These are phyloP conservation scores for Gallinago undulata DNA, from an alignment of 2,113 vertebrate species.

Conservation along the genomic window DNA sequence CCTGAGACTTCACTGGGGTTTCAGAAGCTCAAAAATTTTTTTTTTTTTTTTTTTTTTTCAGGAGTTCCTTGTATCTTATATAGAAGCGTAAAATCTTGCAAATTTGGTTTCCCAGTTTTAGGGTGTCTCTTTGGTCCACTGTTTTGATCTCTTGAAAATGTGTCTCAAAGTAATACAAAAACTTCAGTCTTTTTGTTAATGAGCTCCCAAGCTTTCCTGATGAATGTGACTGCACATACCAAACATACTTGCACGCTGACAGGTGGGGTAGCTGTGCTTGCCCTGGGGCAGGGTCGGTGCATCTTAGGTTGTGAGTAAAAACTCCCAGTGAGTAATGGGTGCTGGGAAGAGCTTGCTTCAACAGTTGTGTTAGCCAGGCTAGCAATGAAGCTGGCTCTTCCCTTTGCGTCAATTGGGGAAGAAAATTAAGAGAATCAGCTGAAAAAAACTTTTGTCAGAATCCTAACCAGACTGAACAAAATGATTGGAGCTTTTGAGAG, in stretches of 20 bases:
- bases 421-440: background rate
- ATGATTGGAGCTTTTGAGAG: background rate
- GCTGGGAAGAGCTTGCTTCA: background rate
- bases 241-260: slow-evolving; percentile 15
- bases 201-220: background rate
- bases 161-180: background rate
- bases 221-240: slow-evolving; percentile 35
- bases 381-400: background rate
- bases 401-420: background rate
- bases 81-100: background rate
- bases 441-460: background rate
- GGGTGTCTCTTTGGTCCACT: background rate
- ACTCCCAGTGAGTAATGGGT: background rate
- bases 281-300: slow-evolving; percentile 27
- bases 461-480: background rate
- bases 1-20: background rate
- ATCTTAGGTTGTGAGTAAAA: background rate
- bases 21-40: background rate
- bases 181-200: background rate
- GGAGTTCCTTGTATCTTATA: background rate
- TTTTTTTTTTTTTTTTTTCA: background rate
- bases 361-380: background rate
- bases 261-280: background rate
- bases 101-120: background rate
- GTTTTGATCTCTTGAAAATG: background rate